phyloP scores from a whole-genome alignment of 2,113 vertebrate species.

The Morone chrysops region DNA sequence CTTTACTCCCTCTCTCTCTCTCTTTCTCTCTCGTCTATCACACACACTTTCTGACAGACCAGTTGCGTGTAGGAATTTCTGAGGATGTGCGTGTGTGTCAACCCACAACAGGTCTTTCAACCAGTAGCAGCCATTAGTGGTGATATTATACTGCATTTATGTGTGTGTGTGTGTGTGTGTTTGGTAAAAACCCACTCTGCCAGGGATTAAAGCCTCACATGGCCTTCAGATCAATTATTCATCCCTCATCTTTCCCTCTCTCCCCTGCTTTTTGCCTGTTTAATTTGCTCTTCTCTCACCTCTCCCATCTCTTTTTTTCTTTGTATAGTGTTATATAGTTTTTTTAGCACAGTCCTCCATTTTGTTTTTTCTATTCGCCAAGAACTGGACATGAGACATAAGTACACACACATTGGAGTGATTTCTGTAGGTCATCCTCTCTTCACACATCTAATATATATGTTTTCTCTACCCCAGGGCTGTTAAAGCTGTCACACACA shows the following conservation, averaged over 20 bases:
- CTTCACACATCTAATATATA: conserved; percentile 11
- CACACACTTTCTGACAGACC: conserved; percentile 18
- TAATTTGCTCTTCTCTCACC: conserved; percentile 27
- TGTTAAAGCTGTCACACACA: background rate
- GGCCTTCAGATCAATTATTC: conserved; percentile 60
- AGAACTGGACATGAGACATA: background rate
- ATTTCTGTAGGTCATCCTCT: conserved; percentile 3
- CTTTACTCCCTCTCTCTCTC: background rate
- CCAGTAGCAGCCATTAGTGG: background rate
- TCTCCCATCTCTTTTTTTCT: background rate
- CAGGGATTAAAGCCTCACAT: conserved; percentile 3
- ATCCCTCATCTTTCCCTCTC: conserved; percentile 29
- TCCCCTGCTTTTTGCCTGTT: conserved; percentile 1
- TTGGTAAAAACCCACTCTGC: conserved; percentile 5
- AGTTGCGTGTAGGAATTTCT: background rate
- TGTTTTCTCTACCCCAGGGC: conserved; percentile 7
- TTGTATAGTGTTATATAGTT: background rate
- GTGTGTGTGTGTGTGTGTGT: background rate
- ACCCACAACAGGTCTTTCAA: background rate
- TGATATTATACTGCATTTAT: conserved; percentile 5
- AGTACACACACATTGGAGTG: background rate
- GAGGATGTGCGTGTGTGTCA: background rate
- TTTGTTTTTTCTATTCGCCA: background rate
- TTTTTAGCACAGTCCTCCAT: background rate
- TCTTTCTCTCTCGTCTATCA: background rate